Conservation (phyloP, 2,888 invertebrate species). For the Ceriagrion tenellum region DNA sequence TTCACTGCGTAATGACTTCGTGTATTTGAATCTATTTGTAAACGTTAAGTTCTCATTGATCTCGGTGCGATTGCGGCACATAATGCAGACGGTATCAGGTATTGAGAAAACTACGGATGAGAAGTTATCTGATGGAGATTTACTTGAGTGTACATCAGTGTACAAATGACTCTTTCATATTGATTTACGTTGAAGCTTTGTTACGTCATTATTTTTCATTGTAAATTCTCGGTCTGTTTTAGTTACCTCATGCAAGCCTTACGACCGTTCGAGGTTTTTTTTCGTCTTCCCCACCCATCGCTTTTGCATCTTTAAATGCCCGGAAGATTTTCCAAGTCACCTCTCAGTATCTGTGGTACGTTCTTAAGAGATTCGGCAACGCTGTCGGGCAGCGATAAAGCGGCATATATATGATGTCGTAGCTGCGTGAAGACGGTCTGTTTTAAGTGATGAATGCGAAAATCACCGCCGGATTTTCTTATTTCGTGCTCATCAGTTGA, state of each 20-base stretch:
- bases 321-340: constrained; percentile 56
- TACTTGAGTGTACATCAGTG: not conserved
- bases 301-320: not conserved
- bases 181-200: not conserved
- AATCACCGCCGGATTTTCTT: constrained; percentile 21
- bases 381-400: constrained; percentile 55
- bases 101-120: not conserved
- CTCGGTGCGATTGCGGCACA: not conserved
- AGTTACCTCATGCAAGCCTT: not conserved
- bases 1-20: too few species aligned
- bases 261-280: not conserved
- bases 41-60: not conserved
- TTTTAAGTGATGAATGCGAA: constrained; percentile 44
- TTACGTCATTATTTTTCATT: not conserved
- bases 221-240: not conserved
- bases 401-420: constrained; percentile 66
- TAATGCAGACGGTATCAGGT: not conserved
- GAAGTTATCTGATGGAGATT: not conserved
- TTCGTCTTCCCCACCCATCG: not conserved
- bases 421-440: constrained; percentile 34
- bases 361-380: constrained; percentile 59
- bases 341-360: constrained; percentile 50
- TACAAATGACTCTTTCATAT: not conserved
- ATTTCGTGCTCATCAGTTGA: not conserved
- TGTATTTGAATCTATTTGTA: not conserved